These are phyloP conservation scores for Cacatua alba DNA, from an alignment of 2,113 vertebrate genomes.

Conservation along the genomic window DNA sequence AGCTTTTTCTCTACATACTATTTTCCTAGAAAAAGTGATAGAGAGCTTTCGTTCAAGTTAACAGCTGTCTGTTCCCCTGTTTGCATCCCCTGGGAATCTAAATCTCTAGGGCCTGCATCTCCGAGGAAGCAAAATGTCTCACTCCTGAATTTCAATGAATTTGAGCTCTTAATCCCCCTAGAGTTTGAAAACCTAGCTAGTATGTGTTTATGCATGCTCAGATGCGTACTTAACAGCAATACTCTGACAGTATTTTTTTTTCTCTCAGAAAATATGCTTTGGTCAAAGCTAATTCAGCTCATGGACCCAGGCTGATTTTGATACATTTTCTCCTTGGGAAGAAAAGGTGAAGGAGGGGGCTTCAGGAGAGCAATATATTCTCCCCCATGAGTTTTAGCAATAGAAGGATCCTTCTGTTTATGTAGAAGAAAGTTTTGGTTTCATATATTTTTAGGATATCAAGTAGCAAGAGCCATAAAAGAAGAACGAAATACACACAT, in stretches of 20 bases:
- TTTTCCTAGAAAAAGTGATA: neutral
- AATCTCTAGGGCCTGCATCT: slow-evolving; percentile 15
- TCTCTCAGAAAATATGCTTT: neutral
- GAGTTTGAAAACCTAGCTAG: neutral
- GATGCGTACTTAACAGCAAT: neutral
- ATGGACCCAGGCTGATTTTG: neutral
- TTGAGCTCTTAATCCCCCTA: slow-evolving; percentile 18
- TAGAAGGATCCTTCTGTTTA: neutral
- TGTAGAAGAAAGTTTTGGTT: neutral
- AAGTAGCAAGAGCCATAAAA: neutral
- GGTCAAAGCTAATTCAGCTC: neutral
- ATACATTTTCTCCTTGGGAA: neutral
- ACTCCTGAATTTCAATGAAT: slow-evolving; percentile 11
- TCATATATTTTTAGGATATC: neutral
- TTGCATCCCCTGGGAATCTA: neutral
- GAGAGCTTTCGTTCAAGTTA: slow-evolving; percentile 10
- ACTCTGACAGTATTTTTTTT: neutral
- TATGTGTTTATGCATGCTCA: neutral
- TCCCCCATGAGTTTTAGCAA: neutral
- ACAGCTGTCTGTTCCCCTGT: neutral
- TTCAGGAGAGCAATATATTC: neutral
- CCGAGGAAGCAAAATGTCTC: slow-evolving; percentile 1
- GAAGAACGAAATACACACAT: neutral
- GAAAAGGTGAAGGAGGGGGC: neutral
- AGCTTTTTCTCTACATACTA: neutral